Evolutionary conservation across 2,888 invertebrate species (phyloP).

Genomic region (Drosophila seclusa): DNA sequence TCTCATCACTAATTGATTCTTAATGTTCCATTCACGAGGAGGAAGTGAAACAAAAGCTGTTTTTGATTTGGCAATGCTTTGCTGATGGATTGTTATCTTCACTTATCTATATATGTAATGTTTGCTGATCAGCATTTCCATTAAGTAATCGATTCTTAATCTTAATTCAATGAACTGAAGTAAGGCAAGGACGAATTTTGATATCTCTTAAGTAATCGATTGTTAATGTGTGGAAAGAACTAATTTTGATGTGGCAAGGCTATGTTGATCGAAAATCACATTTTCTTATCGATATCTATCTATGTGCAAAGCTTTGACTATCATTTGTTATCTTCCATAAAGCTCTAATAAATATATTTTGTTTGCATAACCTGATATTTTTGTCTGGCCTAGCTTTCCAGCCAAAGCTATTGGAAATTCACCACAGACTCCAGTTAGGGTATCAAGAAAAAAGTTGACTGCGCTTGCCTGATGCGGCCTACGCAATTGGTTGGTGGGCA

Average conservation of each 20-base stretch:
- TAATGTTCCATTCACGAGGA: too few species aligned
- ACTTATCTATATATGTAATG: not conserved
- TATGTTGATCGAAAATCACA: not conserved
- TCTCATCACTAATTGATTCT: too few species aligned
- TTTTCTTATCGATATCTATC: not conserved
- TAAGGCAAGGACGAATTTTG: not conserved
- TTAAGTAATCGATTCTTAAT: not conserved
- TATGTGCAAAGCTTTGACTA: not conserved
- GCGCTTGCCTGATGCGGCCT: conserved; percentile 51
- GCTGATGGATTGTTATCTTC: not conserved
- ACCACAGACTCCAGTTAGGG: conserved; percentile 21
- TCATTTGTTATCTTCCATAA: not conserved
- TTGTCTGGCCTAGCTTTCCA: not conserved
- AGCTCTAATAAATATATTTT: not conserved
- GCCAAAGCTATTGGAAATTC: not conserved
- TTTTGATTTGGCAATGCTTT: not conserved
- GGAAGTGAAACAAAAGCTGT: not conserved
- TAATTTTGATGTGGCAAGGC: not conserved
- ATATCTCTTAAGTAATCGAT: not conserved
- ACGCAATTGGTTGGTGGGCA: conserved; percentile 49
- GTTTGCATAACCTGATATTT: not conserved
- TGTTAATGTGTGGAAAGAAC: not conserved
- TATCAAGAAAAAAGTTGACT: conserved; percentile 33
- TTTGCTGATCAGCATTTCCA: not conserved
- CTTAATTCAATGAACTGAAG: not conserved